These are phyloP conservation scores for Anolis sagrei DNA, from an alignment of 2,113 vertebrate genomes.

Conservation along the genomic window DNA sequence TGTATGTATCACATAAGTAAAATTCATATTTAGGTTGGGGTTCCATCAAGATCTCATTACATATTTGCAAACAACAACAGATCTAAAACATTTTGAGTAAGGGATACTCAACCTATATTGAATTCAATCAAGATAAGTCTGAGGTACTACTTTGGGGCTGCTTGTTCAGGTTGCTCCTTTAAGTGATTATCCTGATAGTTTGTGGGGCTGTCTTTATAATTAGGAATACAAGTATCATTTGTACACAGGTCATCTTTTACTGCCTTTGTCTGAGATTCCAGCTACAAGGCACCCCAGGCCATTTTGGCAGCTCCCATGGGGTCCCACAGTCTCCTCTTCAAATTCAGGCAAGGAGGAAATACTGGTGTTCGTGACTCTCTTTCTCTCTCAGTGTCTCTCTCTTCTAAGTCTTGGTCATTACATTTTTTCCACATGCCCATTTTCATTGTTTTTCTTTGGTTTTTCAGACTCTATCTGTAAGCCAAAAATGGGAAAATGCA, in stretches of 20 bases:
- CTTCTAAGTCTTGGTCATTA: background rate
- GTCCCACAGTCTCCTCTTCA: too few relatives aligned
- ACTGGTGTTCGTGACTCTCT: too few relatives aligned
- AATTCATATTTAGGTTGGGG: too few relatives aligned
- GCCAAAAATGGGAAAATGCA: conserved; percentile 84
- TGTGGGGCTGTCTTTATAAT: background rate
- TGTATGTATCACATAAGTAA: too few relatives aligned
- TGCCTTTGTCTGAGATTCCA: background rate
- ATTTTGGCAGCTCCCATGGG: too few relatives aligned
- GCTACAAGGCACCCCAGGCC: background rate
- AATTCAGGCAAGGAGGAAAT: too few relatives aligned
- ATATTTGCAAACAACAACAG: too few relatives aligned
- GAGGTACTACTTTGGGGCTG: background rate
- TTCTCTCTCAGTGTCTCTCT: too few relatives aligned
- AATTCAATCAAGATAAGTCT: background rate
- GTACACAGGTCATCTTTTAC: background rate
- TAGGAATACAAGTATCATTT: background rate
- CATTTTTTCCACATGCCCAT: background rate
- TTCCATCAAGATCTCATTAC: too few relatives aligned
- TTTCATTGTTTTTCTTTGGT: conserved; percentile 35
- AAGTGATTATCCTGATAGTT: background rate
- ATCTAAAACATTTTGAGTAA: too few relatives aligned
- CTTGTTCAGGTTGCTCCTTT: background rate
- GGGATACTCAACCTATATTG: too few relatives aligned
- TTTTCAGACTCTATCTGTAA: conserved; percentile 84